Evolutionary conservation across 2,797 vertebrate genomes (phyloP).

Genomic region (Pelodytes ibericus): DNA sequence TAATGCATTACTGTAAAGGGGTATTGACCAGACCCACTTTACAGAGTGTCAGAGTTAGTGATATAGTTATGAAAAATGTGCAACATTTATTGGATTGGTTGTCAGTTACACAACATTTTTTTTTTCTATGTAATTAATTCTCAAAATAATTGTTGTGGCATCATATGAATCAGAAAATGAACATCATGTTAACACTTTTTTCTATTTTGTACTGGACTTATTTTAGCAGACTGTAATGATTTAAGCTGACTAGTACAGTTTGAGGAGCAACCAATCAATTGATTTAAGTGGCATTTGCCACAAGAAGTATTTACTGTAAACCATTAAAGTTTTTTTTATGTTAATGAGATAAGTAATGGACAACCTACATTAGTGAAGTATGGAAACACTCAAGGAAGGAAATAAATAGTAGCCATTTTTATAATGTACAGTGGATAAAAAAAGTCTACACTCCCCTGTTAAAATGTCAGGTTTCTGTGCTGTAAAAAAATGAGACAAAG

Average conservation of each 20-base stretch:
- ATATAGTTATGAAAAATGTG: not conserved
- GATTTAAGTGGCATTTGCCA: not conserved
- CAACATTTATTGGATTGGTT: not conserved
- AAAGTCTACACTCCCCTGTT: no score
- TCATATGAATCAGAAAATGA: not conserved
- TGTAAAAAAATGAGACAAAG: no score
- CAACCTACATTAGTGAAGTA: not conserved
- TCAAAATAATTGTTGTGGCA: not conserved
- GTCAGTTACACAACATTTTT: not conserved
- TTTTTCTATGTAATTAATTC: not conserved
- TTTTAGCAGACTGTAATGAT: not conserved
- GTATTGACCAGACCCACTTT: not conserved
- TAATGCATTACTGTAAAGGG: not conserved
- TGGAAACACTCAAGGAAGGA: not conserved
- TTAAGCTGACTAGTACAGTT: not conserved
- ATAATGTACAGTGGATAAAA: no score
- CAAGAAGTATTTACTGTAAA: constrained; percentile 22
- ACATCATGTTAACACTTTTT: not conserved
- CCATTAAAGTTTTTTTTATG: constrained; percentile 24
- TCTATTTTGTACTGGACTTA: not conserved
- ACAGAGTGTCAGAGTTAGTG: not conserved
- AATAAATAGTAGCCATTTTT: not conserved
- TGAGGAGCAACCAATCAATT: constrained; percentile 7
- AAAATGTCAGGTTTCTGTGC: no score
- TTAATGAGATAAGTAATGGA: constrained; percentile 22